Conservation (phyloP, 2,888 invertebrate genomes). For the Yponomeuta cagnagella region DNA sequence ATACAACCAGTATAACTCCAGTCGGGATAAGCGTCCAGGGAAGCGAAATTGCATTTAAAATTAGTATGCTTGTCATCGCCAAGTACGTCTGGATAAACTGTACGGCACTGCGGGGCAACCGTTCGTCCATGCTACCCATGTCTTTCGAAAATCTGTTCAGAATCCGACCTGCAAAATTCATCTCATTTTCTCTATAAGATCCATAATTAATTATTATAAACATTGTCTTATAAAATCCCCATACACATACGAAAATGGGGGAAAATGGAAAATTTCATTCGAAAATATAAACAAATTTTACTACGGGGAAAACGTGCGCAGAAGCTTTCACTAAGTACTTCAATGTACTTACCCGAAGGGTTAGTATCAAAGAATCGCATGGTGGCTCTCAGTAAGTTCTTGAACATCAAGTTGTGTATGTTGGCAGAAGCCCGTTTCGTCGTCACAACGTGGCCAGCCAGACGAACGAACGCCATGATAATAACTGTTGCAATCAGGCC, state of each 20-base stretch:
- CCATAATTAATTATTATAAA: neutral
- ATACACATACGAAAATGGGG: no score
- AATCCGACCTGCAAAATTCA: constrained; percentile 66
- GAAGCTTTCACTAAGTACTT: no score
- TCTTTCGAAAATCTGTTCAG: constrained; percentile 90
- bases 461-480: constrained; percentile 66
- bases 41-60: constrained; percentile 56
- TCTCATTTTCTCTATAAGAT: no score
- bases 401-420: constrained; percentile 85
- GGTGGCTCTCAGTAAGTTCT: constrained; percentile 79
- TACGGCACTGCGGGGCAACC: constrained; percentile 79
- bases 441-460: constrained; percentile 75
- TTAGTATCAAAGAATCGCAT: constrained; percentile 88
- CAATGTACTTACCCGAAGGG: constrained; percentile 77
- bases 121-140: constrained; percentile 85
- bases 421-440: constrained; percentile 80
- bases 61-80: constrained; percentile 47
- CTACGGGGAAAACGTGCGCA: no score
- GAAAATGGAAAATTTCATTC: no score
- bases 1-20: constrained; percentile 62
- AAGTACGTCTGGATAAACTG: constrained; percentile 77
- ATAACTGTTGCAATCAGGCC: constrained; percentile 53
- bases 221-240: no score
- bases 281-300: no score
- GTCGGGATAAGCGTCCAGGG: constrained; percentile 64